Evolutionary conservation across 2,797 vertebrate species (phyloP).

Genomic region (Leptodactylus fallax): DNA sequence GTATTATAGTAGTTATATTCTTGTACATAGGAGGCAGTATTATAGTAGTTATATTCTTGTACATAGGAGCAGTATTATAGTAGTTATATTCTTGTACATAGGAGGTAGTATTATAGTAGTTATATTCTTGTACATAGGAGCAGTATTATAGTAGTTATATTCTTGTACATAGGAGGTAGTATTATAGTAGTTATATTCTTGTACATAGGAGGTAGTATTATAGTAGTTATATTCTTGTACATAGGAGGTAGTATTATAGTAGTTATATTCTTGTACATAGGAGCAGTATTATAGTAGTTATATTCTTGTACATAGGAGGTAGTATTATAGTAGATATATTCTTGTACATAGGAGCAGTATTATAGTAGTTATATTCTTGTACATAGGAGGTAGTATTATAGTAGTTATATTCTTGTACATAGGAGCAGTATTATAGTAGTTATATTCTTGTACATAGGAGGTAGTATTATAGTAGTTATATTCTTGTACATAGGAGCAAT

Average conservation of each 20-base stretch:
- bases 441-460: neutral
- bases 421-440: neutral
- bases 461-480: neutral
- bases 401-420: slow-evolving; percentile 1
- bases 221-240: neutral
- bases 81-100: slow-evolving; percentile 6
- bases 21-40: neutral
- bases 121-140: neutral
- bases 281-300: slow-evolving; percentile 2
- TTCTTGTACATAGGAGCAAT: neutral
- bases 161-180: neutral
- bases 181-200: slow-evolving; percentile 2
- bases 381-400: neutral
- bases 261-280: slow-evolving; percentile 9
- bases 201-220: neutral
- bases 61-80: slow-evolving; percentile 2
- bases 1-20: neutral
- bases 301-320: neutral
- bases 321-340: neutral
- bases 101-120: neutral
- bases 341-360: neutral
- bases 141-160: slow-evolving; percentile 13
- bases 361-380: neutral
- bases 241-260: neutral
- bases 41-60: slow-evolving; percentile 16